Conservation (phyloP, 1,140 invertebrate species). For the Drosophila ercepeae region DNA sequence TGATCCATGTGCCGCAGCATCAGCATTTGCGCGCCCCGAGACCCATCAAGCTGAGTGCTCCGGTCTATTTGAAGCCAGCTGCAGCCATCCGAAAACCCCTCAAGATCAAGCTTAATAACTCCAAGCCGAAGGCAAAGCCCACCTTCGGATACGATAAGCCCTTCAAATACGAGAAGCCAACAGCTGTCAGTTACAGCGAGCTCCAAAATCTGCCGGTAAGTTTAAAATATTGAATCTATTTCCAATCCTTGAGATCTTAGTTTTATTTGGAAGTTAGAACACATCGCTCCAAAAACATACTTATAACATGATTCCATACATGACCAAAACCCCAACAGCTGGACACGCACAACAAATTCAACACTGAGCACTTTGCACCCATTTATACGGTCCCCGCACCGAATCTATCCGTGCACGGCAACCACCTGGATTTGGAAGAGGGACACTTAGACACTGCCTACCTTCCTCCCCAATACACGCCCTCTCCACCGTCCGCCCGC, state of each 20-base stretch:
- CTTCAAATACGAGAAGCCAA: constrained; percentile 74
- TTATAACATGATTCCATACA: constrained; percentile 19
- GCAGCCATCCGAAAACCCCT: constrained; percentile 61
- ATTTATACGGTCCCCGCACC: constrained; percentile 93
- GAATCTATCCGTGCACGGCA: constrained; percentile 84
- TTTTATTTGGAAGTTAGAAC: neutral
- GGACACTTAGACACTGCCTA: constrained; percentile 59
- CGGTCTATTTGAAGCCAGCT: constrained; percentile 62
- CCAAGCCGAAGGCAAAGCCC: constrained; percentile 65
- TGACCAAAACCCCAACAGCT: constrained; percentile 55
- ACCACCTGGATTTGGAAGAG: constrained; percentile 68
- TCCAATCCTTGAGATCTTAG: neutral
- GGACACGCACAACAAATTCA: constrained; percentile 68
- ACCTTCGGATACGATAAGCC: constrained; percentile 74
- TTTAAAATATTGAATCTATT: constrained; percentile 8
- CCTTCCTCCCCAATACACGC: constrained; percentile 47
- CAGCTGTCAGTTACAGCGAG: constrained; percentile 59
- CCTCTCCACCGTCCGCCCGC: constrained; percentile 16
- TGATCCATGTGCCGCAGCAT: constrained; percentile 42
- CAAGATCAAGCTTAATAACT: constrained; percentile 72
- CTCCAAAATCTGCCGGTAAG: constrained; percentile 76
- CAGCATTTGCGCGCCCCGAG: constrained; percentile 43
- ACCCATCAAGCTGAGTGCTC: constrained; percentile 61
- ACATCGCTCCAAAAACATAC: neutral
- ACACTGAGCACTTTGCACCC: constrained; percentile 85